Percentiles rank a stretch among this genome's conserved stretches.
Evolutionary conservation across 2,113 vertebrate species (phyloP).

Genomic region (Anolis sagrei): DNA sequence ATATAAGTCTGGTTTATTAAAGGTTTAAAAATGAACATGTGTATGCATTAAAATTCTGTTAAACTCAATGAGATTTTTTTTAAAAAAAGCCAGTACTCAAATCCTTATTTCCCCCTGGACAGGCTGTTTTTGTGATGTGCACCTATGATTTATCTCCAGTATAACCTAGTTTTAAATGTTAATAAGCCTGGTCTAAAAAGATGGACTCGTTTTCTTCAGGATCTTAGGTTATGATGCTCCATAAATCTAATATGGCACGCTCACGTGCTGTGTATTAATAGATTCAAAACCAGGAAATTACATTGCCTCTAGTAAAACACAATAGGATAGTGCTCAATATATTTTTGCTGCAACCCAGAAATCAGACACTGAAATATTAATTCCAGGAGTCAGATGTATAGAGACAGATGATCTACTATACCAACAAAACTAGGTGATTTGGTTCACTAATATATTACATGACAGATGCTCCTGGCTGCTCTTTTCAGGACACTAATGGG

Average conservation of each 20-base stretch:
- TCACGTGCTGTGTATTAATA: constrained; percentile 15
- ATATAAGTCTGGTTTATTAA: background rate
- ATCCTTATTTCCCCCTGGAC: background rate
- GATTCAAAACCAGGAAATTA: constrained; percentile 17
- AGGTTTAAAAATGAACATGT: background rate
- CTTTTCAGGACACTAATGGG: background rate
- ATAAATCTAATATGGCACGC: constrained; percentile 13
- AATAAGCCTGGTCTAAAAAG: constrained; percentile 12
- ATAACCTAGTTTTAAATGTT: constrained; percentile 16
- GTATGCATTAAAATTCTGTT: background rate
- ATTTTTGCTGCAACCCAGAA: background rate
- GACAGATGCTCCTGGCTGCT: background rate
- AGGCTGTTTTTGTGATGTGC: constrained; percentile 14
- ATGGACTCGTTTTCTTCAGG: constrained; percentile 7
- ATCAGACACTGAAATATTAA: background rate
- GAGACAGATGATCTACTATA: background rate
- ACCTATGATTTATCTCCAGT: constrained; percentile 21
- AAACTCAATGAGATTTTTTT: constrained; percentile 13
- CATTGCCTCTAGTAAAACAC: background rate
- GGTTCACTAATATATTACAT: background rate
- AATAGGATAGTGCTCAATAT: background rate
- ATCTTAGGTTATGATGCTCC: constrained; percentile 3
- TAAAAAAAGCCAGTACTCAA: constrained; percentile 14
- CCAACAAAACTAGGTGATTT: background rate
- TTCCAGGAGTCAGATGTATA: background rate